These are phyloP conservation scores for Gymnopithys bicolor DNA, from an alignment of 2,797 vertebrate species.

Conservation along the genomic window DNA sequence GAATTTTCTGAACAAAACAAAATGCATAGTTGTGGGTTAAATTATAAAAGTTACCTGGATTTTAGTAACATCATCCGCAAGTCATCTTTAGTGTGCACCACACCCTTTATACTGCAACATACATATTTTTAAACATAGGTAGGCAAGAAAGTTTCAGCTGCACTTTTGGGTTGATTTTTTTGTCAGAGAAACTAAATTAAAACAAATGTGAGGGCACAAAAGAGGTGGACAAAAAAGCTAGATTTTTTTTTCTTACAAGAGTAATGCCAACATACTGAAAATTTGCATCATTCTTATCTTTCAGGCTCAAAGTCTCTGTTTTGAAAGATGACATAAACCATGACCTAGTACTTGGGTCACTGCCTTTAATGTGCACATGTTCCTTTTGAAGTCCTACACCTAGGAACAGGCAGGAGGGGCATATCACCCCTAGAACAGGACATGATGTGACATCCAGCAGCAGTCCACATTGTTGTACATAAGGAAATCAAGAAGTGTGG, in stretches of 20 bases:
- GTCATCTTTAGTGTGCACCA: background rate
- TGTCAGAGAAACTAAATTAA: background rate
- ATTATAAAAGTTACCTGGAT: background rate
- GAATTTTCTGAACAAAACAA: background rate
- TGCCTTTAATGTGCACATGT: background rate
- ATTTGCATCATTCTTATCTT: background rate
- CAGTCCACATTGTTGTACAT: background rate
- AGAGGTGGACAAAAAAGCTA: background rate
- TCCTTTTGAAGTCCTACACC: background rate
- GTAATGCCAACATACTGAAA: background rate
- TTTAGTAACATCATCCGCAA: background rate
- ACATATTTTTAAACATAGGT: background rate
- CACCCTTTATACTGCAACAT: background rate
- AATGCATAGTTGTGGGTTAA: background rate
- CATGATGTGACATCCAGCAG: background rate
- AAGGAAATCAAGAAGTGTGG: background rate
- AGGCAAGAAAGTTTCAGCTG: background rate
- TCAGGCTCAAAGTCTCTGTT: background rate
- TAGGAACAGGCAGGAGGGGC: background rate
- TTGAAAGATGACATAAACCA: background rate
- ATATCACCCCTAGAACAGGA: background rate
- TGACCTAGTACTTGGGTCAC: background rate
- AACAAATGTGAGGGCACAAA: background rate
- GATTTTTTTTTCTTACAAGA: background rate
- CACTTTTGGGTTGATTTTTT: background rate